Percentiles rank a stretch among this genome's conserved stretches.
These are phyloP conservation scores for Thaumatotibia leucotreta DNA, from an alignment of 1,140 invertebrate genomes.

Conservation along the genomic window DNA sequence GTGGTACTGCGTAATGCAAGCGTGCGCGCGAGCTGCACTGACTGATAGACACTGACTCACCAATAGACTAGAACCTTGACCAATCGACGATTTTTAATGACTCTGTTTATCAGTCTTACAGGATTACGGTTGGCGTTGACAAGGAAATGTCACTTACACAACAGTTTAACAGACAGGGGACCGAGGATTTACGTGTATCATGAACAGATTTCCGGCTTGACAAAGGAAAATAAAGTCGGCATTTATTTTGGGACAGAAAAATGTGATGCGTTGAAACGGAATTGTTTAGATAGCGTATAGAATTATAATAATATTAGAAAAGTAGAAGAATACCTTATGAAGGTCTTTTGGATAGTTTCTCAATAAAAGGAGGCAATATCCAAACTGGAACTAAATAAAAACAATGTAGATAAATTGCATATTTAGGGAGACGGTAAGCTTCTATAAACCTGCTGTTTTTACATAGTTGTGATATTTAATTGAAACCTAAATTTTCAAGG, in stretches of 20 bases:
- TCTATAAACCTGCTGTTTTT: no score
- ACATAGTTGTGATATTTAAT: no score
- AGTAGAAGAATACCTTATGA: no score
- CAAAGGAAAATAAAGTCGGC: slow-evolving; percentile 54
- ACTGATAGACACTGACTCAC: slow-evolving; percentile 69
- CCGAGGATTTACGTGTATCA: slow-evolving; percentile 65
- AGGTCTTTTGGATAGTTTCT: no score
- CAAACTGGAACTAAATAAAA: no score
- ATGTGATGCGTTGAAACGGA: slow-evolving; percentile 18
- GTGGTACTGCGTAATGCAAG: slow-evolving; percentile 75
- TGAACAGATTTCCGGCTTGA: slow-evolving; percentile 63
- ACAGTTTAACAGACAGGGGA: slow-evolving; percentile 51
- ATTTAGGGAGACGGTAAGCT: no score
- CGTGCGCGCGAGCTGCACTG: slow-evolving; percentile 72
- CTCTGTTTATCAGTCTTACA: slow-evolving; percentile 35
- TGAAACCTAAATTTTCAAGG: no score
- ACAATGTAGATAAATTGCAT: no score
- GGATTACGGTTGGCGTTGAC: slow-evolving; percentile 50
- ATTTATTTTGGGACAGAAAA: slow-evolving; percentile 36
- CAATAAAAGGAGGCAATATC: no score
- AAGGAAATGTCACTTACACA: slow-evolving; percentile 53
- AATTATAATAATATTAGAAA: neutral
- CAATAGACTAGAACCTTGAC: slow-evolving; percentile 39
- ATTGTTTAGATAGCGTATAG: slow-evolving; percentile 29
- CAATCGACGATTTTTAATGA: slow-evolving; percentile 44